Base-by-base conservation (phyloP, 1,140 invertebrate species). In the Drosophila grimshawi region DNA sequence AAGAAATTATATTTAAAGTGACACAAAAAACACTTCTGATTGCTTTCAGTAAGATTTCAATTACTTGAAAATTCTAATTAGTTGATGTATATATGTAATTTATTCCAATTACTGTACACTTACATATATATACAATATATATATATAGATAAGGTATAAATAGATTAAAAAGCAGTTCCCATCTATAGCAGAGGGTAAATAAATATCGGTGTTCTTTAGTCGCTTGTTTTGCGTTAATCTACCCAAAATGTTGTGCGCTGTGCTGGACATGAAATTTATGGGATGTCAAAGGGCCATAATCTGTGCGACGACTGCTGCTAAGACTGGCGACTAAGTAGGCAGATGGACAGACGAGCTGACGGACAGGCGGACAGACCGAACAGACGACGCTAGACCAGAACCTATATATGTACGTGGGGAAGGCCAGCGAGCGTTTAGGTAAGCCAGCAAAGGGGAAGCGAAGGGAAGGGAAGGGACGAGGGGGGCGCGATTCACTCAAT, bases 281-380 rank as follows among this genome's bases (percentile, higher is more conserved):
- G 78, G 85, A 89, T 89, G 85, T 89, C 85, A 89, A 89, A 89
- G 85, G 85, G 85, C 86, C 81, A 85, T 81, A 89, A 89, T 81
- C 85, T 89, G 57, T 71, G 48, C 51, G 60, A 30, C 72, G 66
- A 52, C 32, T 46, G 53, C 46, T 48, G 65, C 71, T 61, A 51
- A 43, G 55, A 48, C 39, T 41, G 43, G 32, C 57, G 45, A 60
- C 72, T 75, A 70, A 70, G 60, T 56, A 60, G 19, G 19, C 19
- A 19, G 19, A 19, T 19, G 19, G 19, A 19, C 19, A 19, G 67
- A 49, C 30, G n/a, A n/a, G n/a, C n/a, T n/a, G 19, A 19, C 2
- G 19, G 19, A 19, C 19, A 19, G 67, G 43, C 30, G 30, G 57
- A 48, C 41, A 35, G 43, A 6, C 53, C 63, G 32, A 49, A 43